Percentiles rank a stretch among this genome's conserved stretches.
phyloP scores from a whole-genome alignment of 2,113 vertebrate species.

The pig (Sus scrofa) region DNA sequence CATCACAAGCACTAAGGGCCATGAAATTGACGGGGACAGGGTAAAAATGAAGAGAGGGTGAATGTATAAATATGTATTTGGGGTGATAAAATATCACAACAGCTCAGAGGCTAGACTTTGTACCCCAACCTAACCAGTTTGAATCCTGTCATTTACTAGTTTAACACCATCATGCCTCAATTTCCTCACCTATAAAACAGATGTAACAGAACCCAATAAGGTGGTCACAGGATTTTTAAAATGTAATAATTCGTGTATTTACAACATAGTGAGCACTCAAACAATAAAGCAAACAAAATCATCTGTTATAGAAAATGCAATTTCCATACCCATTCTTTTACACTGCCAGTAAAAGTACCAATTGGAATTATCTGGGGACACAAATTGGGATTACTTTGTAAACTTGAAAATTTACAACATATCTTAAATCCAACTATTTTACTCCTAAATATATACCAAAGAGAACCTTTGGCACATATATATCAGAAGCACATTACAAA shows the following conservation, averaged over 20 bases:
- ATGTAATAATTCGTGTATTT: not conserved
- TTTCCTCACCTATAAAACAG: not conserved
- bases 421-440: constrained; percentile 39
- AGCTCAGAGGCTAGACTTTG: not conserved
- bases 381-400: not conserved
- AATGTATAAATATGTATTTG: not conserved
- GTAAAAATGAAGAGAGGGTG: not conserved
- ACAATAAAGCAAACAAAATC: not conserved
- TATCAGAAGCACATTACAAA: constrained; percentile 4
- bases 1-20: not conserved
- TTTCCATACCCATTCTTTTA: not conserved
- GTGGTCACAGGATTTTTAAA: not conserved
- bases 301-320: constrained; percentile 30
- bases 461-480: not conserved
- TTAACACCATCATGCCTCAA: not conserved
- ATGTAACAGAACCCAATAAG: not conserved
- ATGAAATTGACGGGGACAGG: not conserved
- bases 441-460: not conserved
- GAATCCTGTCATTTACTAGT: not conserved
- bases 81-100: not conserved
- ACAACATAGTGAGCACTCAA: not conserved
- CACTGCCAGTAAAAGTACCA: not conserved
- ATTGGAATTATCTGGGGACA: not conserved
- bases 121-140: not conserved
- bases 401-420: constrained; percentile 43